A percentile compares a stretch with the other conserved stretches of the same genome.
These are phyloP conservation scores for Calameuta idolon DNA, from an alignment of 2,888 invertebrate species.

Conservation along the genomic window DNA sequence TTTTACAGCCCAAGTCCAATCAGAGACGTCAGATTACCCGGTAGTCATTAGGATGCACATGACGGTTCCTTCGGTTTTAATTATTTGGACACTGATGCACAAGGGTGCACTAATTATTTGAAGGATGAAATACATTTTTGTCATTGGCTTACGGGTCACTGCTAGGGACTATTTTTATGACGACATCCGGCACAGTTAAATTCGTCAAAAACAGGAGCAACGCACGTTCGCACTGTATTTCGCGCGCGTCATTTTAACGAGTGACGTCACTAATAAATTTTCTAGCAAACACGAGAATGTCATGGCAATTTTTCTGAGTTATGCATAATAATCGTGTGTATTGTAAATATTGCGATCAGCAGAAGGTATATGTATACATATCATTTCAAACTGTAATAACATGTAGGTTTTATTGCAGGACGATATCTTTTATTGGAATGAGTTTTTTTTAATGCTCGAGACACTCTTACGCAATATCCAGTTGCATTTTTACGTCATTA, in stretches of 20 bases:
- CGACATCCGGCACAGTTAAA: background rate
- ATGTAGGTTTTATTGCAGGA: background rate
- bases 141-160: background rate
- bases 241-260: background rate
- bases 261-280: background rate
- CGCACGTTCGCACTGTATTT: too few species aligned
- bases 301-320: background rate
- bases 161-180: background rate
- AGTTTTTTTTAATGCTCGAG: background rate
- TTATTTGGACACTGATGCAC: background rate
- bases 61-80: background rate
- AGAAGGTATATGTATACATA: background rate
- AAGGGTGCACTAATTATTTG: background rate
- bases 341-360: background rate
- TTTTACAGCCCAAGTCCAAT: background rate
- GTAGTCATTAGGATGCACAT: background rate
- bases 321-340: background rate
- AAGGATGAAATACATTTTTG: background rate
- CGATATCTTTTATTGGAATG: background rate
- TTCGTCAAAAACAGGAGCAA: background rate
- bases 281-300: background rate
- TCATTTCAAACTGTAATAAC: background rate
- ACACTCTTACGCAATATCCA: background rate
- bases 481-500: background rate
- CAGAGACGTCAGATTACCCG: background rate